phyloP scores from a whole-genome alignment of 53 echinoderm and acorn worm genomes.

The Apostichopus leukothele region DNA sequence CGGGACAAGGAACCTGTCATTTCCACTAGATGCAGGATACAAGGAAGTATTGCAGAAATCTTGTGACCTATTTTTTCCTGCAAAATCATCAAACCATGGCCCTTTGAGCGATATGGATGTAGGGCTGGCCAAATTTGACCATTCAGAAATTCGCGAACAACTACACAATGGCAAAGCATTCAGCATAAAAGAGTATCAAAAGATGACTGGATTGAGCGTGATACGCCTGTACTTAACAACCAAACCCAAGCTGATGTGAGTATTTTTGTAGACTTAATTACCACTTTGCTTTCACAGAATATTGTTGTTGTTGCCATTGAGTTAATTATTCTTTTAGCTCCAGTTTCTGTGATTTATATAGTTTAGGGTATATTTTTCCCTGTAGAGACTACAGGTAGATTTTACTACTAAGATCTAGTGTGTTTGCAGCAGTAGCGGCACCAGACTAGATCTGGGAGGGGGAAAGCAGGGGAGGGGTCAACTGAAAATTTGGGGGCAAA shows the following conservation, averaged over 20 bases:
- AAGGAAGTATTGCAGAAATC: background rate
- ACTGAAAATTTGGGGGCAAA: no score
- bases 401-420: background rate
- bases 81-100: background rate
- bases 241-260: background rate
- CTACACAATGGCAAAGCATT: background rate
- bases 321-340: no score
- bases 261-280: background rate
- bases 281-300: no score
- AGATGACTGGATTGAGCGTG: background rate
- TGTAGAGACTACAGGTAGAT: background rate
- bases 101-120: background rate
- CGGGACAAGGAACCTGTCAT: background rate
- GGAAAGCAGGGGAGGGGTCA: no score
- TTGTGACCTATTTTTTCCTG: constrained; percentile 1
- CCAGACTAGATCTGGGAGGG: no score
- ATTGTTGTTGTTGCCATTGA: no score
- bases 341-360: background rate
- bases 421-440: no score
- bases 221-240: background rate
- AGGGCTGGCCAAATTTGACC: background rate
- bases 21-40: background rate
- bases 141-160: background rate
- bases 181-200: constrained; percentile 2
- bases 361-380: background rate